These are phyloP conservation scores for Grammomys dolichurus DNA, from an alignment of 2,113 vertebrate genomes.

Conservation along the genomic window DNA sequence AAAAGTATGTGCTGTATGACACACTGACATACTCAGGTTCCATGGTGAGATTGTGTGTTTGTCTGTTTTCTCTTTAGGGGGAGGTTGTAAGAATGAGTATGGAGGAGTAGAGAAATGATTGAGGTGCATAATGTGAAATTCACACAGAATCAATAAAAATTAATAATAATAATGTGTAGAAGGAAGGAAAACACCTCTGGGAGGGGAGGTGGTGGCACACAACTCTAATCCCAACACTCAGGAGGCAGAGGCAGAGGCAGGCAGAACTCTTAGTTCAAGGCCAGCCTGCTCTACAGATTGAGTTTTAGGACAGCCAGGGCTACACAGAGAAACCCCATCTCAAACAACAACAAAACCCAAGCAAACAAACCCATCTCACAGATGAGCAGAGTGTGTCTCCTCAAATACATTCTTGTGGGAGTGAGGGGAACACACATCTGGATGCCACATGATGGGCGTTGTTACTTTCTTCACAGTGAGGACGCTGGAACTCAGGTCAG, in stretches of 20 bases:
- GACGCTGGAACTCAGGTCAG: neutral
- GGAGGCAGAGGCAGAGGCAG: neutral
- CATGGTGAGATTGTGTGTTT: neutral
- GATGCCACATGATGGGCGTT: neutral
- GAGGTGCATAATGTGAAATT: neutral
- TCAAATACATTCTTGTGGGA: neutral
- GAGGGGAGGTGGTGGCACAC: neutral
- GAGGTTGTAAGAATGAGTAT: neutral
- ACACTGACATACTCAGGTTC: neutral
- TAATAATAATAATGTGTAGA: neutral
- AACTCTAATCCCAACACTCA: neutral
- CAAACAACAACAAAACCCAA: neutral
- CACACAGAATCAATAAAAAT: neutral
- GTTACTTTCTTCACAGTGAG: neutral
- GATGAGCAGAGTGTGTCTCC: neutral
- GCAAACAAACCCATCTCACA: neutral
- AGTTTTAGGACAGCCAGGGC: neutral
- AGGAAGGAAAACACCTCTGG: neutral
- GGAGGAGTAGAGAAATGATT: neutral
- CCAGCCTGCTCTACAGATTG: neutral
- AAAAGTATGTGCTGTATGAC: neutral
- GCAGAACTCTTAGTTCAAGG: neutral
- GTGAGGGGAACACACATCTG: fast-evolving
- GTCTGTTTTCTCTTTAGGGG: neutral
- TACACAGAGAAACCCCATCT: neutral